Evolutionary conservation across 1,140 invertebrate species (phyloP), one percentile per base, ranked within the genome.

Genomic region (Formica exsecta): DNA sequence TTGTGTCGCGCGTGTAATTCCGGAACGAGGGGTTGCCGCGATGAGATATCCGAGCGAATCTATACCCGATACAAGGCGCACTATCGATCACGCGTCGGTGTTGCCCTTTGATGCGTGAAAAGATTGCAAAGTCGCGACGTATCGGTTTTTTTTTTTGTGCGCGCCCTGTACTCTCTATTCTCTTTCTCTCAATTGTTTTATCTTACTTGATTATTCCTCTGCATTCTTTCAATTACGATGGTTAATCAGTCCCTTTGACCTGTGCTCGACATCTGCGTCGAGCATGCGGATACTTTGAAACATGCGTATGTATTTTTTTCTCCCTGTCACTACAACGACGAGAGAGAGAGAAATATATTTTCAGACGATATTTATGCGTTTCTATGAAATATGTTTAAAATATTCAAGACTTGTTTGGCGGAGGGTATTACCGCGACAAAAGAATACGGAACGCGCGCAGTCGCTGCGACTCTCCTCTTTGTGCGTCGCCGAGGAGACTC

Each of bases 341-440:
- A 29, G 32, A 32, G 32, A 32, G 32, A 44, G 57, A 70, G 77
- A 81, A 44, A 81, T 61, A 57, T 61, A 19, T 54, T 48, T 59
- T 83, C 79, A 54, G 36, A 16, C 54, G 19, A 41, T 74, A 74
- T 83, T 83, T 83, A 79, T 61, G 62, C 68, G 48, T 65, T 81
- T 86, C 75, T 61, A 62, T 81, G 84, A 86, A 79, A 85, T 85
- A 85, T 85, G 62, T 75, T 75, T 77, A 85, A 85, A 77, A 85
- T 85, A 85, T 85, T 85, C 83, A 75, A 44, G 62, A 29, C 73
- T 85, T 77, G 83, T 85, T 85, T 76, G 75, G 57, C 36, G 59
- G 44, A 79, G 59, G 51, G 59, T 77, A 75, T 75, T 75, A 79
- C 83, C 71, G 83, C 83, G 54, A 83, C 79, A 83, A 83, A 83